Evolutionary conservation across 2,797 vertebrate species (phyloP), one percentile per base, ranked within the genome.

Genomic region (Serranus cabrilla): DNA sequence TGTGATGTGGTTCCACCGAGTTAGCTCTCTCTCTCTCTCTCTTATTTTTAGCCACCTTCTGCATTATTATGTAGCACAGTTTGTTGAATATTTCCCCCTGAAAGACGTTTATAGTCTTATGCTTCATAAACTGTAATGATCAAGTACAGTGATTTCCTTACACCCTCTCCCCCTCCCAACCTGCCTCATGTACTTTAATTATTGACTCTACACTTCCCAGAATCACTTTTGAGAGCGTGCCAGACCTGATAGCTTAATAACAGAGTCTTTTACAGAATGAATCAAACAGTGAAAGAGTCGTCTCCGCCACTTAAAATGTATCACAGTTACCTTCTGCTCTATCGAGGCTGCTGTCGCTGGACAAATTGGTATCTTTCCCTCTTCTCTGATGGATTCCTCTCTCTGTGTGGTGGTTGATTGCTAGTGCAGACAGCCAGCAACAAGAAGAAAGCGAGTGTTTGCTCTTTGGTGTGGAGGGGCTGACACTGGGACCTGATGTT

Each of bases 41-140:
- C 55, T 34, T 20, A 59, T 80, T 60, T 74, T 39, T 43, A 71
- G 55, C 56, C 43, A 5, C 60, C 20, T 37, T 50, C 72, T 52
- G 63, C 51, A 21, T 66, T 49, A 52, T 61, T 55, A 72, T 58
- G 46, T 20, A 8, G 23, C 13, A 1, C 25, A 18, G 51, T 54
- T 64, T 73, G 63, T 23, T 20, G 61, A 50, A 7, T 70, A 59
- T 56, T 64, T 71, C 27, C 18, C 46, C 51, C 59, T 3, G 34
- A 64, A 71, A 66, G 42, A 17, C 23, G 21, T 14, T 58, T 39
- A 56, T 14, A 16, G 62, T 69, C 39, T 71, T 52, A 40, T 56
- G 64, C 72, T 76, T 82, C 69, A 69, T 83, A 37, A 87, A 58
- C 39, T 21, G 47, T 60, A 76, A 74, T 68, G 65, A 83, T 75